Evolutionary conservation across 2,888 invertebrate genomes (phyloP), one percentile per base, ranked within the genome.

Genomic region (Watsonalla binaria): DNA sequence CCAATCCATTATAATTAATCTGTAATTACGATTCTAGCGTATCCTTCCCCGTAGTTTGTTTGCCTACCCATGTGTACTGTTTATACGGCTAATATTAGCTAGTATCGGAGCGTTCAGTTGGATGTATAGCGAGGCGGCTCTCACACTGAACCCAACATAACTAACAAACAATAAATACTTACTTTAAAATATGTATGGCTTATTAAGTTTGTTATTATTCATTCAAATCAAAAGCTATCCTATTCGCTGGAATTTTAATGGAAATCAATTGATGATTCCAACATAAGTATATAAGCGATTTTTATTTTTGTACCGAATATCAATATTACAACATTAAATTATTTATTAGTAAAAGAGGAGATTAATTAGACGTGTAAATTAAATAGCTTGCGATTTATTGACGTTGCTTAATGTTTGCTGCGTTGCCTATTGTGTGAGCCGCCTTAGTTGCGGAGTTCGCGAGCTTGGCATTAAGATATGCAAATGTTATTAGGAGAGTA

Each of bases 401-500:
- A 42, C 11, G 11, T 42, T 11, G 42, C 11, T 8, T 42, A 42
- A 4, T 11, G 42, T 8, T 42, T 8, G 42, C 5, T 42, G 5
- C 42, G 42, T 42, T 11, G 42, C 11, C 42, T 11, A 42, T 42
- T 42, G 42, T 42, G 42, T 37, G 15, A 24, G 48, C 48, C 37
- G 37, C 42, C 42, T 15, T 14, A 39, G 47, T 33, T 37, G 14
- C 51, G 52, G 53, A 51, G 39, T 58, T 58, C 65, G 63, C 70
- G 66, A 61, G 63, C 65, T 54, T 57, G 72, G 80, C 80, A 82
- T 85, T 85, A 82, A 83, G 83, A 86, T 86, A 86, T 86, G 86
- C 83, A 77, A 86, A 86, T 85, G 81, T 79, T 81, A 85, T 83
- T 74, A 79, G 76, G 76, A 74, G 78, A 73, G 66, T 72, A 76